phyloP scores from a whole-genome alignment of 1,140 invertebrate species.

The Heliconius hewitsoni region DNA sequence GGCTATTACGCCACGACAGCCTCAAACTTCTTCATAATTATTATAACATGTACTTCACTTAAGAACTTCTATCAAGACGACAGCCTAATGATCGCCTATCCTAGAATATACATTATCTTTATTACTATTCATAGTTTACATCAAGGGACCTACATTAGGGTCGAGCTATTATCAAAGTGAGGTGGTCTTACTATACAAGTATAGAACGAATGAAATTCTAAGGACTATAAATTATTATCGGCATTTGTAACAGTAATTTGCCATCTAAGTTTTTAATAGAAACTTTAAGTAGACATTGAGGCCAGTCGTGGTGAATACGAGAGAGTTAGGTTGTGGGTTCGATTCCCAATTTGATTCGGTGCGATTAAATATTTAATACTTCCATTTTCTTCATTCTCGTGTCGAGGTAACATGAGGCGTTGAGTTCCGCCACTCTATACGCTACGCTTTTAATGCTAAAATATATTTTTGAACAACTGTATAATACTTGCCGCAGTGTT shows the following conservation, averaged over 20 bases:
- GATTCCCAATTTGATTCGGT: too few species aligned
- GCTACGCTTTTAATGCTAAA: too few species aligned
- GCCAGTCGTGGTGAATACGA: too few species aligned
- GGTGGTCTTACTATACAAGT: background rate
- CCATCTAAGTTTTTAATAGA: background rate
- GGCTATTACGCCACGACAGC: too few species aligned
- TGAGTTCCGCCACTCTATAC: too few species aligned
- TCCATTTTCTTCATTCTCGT: too few species aligned
- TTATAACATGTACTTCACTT: background rate
- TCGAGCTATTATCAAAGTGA: slow-evolving; percentile 18
- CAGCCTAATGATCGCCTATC: background rate
- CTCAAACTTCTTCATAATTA: too few species aligned
- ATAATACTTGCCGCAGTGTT: too few species aligned
- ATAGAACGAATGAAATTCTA: slow-evolving; percentile 10
- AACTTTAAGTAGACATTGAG: background rate
- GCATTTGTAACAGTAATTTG: background rate
- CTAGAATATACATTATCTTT: background rate
- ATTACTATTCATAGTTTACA: slow-evolving; percentile 11
- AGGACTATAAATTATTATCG: slow-evolving; percentile 10
- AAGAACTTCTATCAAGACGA: background rate
- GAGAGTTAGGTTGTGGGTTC: too few species aligned
- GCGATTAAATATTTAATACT: too few species aligned
- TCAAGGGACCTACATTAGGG: slow-evolving; percentile 1
- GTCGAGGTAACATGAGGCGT: too few species aligned
- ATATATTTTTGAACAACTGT: too few species aligned